A percentile compares a stretch with the other conserved stretches of the same genome.
phyloP scores from a whole-genome alignment of 2,113 vertebrate species.

The Prionailurus viverrinus region DNA sequence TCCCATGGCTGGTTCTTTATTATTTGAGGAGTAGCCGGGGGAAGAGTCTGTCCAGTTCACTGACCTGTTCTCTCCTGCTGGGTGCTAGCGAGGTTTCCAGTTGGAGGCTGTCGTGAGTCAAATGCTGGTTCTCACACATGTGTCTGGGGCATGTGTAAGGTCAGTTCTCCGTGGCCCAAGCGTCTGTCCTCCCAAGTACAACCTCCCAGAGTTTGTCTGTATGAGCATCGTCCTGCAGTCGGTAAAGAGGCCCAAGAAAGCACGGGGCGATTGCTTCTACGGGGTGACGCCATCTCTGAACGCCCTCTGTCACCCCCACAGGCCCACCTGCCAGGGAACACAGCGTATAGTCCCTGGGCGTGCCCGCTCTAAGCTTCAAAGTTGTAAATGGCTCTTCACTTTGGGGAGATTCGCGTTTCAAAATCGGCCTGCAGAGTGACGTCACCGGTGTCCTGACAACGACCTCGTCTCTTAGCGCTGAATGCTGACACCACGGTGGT shows the following conservation, averaged over 20 bases:
- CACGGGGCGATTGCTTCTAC: not conserved
- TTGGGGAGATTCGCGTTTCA: not conserved
- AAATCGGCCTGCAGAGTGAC: accelerated
- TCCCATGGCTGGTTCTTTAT: no score
- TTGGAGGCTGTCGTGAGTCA: not conserved
- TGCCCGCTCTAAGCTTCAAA: not conserved
- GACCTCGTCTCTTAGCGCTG: accelerated
- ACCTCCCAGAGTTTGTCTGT: not conserved
- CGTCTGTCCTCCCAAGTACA: accelerated
- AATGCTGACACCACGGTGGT: not conserved
- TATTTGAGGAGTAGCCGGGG: accelerated
- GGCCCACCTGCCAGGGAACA: not conserved
- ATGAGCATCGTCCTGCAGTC: accelerated
- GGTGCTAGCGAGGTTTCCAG: accelerated
- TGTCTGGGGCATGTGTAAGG: accelerated
- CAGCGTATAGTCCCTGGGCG: no score
- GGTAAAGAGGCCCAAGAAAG: not conserved
- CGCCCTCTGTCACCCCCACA: not conserved
- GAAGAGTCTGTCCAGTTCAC: accelerated
- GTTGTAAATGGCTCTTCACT: not conserved
- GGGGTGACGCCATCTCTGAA: not conserved
- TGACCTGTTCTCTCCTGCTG: accelerated
- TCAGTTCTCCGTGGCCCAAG: not conserved
- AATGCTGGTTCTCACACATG: accelerated
- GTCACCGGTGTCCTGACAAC: accelerated